A percentile compares a stretch with the other conserved stretches of the same genome.
phyloP scores from a whole-genome alignment of 2,888 invertebrate species.

The Agriopis leucophaearia region DNA sequence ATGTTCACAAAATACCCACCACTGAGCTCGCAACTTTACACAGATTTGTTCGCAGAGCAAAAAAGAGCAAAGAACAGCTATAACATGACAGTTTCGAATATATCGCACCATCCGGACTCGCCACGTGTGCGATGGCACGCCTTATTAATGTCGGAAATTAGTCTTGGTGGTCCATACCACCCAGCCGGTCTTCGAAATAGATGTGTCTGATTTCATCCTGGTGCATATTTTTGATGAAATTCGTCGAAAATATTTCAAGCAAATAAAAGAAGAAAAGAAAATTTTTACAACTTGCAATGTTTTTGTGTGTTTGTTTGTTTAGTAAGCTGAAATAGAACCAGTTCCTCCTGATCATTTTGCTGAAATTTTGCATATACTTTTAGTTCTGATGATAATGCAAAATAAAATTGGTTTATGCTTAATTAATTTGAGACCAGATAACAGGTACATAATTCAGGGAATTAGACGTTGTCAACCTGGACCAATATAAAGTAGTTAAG shows the following conservation, averaged over 20 bases:
- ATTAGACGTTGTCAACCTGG: no score
- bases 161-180: constrained; percentile 60
- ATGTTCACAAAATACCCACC: constrained; percentile 5
- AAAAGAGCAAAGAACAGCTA: constrained; percentile 45
- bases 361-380: no score
- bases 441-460: no score
- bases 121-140: constrained; percentile 73
- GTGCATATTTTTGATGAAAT: constrained; percentile 18
- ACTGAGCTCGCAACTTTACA: constrained; percentile 23
- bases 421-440: no score
- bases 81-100: constrained; percentile 57
- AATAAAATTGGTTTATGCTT: no score
- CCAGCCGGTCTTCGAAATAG: constrained; percentile 52
- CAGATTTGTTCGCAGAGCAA: constrained; percentile 34
- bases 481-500: no score
- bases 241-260: not conserved
- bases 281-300: not conserved
- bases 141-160: constrained; percentile 80
- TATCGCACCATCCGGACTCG: constrained; percentile 62
- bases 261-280: no score
- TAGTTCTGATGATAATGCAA: no score
- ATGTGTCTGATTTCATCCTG: constrained; percentile 21
- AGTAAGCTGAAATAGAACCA: no score
- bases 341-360: no score
- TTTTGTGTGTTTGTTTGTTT: no score